These are phyloP conservation scores for Rhimphoctona megacephalus DNA, from an alignment of 2,888 invertebrate species.

Conservation along the genomic window DNA sequence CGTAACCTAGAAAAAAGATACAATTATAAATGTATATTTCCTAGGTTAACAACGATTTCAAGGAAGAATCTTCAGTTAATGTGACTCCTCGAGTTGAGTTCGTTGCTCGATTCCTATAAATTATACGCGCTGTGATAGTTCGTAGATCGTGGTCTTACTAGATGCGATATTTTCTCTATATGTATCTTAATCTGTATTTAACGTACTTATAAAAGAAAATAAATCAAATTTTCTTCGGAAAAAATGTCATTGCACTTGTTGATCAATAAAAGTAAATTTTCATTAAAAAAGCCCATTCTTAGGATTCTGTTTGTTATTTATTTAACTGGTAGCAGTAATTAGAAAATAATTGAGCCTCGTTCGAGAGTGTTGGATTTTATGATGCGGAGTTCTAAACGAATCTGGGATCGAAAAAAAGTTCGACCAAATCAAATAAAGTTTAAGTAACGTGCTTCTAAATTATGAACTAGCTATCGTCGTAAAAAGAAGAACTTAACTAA, in stretches of 20 bases:
- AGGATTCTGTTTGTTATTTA: too few species aligned
- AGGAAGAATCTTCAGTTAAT: constrained; percentile 25
- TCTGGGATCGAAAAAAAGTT: background rate
- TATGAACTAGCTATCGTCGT: background rate
- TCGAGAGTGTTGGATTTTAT: background rate
- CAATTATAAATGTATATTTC: constrained; percentile 4
- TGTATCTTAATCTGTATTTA: background rate
- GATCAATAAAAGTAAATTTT: background rate
- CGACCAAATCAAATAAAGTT: background rate
- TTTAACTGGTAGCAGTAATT: background rate
- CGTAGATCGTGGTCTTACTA: constrained; percentile 16
- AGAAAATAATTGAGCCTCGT: background rate
- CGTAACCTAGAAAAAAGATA: background rate
- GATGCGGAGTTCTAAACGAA: background rate
- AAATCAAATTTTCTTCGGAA: background rate
- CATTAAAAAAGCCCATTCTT: background rate
- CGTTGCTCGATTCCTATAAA: constrained; percentile 47
- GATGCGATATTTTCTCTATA: too few species aligned
- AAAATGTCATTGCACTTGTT: background rate
- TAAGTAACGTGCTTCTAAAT: background rate
- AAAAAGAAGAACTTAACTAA: background rate
- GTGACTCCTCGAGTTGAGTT: constrained; percentile 44
- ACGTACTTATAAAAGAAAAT: background rate
- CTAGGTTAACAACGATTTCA: constrained; percentile 2
- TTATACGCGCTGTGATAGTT: constrained; percentile 8